Evolutionary conservation across 2,797 vertebrate species (phyloP).

Genomic region (Anguilla anguilla): DNA sequence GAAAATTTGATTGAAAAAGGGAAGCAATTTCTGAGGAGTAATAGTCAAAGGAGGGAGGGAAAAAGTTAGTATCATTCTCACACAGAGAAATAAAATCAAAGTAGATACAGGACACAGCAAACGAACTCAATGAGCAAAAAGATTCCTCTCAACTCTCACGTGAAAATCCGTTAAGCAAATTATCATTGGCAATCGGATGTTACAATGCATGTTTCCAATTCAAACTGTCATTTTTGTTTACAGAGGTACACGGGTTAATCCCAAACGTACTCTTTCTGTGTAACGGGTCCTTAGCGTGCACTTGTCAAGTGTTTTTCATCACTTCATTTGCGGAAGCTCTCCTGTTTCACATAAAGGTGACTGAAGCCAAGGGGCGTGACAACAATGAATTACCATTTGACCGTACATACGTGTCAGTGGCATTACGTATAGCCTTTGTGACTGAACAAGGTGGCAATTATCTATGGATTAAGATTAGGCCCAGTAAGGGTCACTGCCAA

Average conservation of each 20-base stretch:
- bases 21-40: constrained; percentile 64
- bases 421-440: constrained; percentile 62
- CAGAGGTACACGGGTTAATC: background rate
- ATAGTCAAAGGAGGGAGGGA: constrained; percentile 41
- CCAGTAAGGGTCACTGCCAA: constrained; percentile 67
- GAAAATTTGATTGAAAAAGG: constrained; percentile 67
- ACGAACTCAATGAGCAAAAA: background rate
- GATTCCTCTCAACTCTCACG: constrained; percentile 4
- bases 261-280: background rate
- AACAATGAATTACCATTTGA: constrained; percentile 73
- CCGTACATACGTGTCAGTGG: constrained; percentile 69
- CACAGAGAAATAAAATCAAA: constrained; percentile 37
- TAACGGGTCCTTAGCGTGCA: background rate
- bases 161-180: constrained; percentile 13
- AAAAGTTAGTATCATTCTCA: constrained; percentile 5
- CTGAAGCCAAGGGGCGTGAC: constrained; percentile 48
- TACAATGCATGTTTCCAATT: background rate
- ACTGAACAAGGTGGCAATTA: constrained; percentile 77
- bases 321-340: background rate
- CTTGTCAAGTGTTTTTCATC: constrained; percentile 11
- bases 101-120: constrained; percentile 37
- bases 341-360: background rate
- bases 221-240: constrained; percentile 8
- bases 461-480: constrained; percentile 76
- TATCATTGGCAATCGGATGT: constrained; percentile 3